phyloP scores from a whole-genome alignment of 2,888 invertebrate genomes.

The Lumbricus terrestris region DNA sequence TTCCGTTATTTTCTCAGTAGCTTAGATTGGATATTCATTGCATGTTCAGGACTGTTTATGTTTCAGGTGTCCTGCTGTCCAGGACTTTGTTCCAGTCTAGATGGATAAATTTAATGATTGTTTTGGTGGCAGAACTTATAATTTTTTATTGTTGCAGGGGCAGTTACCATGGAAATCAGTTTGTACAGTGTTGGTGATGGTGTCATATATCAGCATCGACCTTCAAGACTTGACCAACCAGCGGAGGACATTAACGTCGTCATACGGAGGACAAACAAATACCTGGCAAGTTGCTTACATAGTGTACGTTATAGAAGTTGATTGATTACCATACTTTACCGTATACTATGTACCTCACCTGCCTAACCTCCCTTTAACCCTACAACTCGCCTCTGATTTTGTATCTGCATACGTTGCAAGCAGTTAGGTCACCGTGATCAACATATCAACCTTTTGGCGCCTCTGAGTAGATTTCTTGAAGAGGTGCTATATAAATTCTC shows the following conservation, averaged over 20 bases:
- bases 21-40: neutral
- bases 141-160: neutral
- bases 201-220: conserved; percentile 56
- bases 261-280: conserved; percentile 22
- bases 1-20: neutral
- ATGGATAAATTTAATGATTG: neutral
- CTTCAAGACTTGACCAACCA: conserved; percentile 43
- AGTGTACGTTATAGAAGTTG: neutral
- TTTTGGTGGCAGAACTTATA: neutral
- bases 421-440: too few species aligned
- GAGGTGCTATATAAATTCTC: too few species aligned
- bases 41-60: neutral
- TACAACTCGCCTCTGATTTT: too few species aligned
- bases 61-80: neutral
- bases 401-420: too few species aligned
- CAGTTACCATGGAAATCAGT: neutral
- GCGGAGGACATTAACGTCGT: conserved; percentile 47
- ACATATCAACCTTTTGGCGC: too few species aligned
- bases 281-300: conserved; percentile 19
- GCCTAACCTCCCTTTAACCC: neutral
- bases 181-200: conserved; percentile 71
- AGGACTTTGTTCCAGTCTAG: neutral
- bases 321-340: neutral
- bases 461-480: too few species aligned
- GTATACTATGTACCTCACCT: too few species aligned